Base-by-base conservation (phyloP, 2,888 invertebrate species). In the Stictocephala bisonia region DNA sequence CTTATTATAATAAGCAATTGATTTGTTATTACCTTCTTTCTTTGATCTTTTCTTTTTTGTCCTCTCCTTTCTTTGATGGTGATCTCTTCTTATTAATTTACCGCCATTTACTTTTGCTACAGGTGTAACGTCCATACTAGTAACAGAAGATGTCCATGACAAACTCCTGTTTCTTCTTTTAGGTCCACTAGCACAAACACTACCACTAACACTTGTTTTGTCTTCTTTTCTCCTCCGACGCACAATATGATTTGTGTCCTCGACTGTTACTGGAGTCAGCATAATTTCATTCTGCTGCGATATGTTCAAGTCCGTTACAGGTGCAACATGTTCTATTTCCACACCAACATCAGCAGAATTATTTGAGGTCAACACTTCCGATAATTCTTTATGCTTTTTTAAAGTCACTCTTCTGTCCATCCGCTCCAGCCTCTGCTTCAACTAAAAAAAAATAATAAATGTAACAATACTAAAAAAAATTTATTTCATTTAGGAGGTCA, bases 351-450 rank as follows among this genome's bases (percentile, higher is more conserved):
- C 56, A 9, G 26, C 56, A 11, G 56, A 11, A 18, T 6, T 40
- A 64, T 44, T n/a, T 3, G 44, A 60, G 31, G 60, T 60, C 22
- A 44, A 44, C 18, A 56, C 27, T 48, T 69, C 74, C 15, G 74
- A 66, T 27, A 29, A 22, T 56, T 74, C 77, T 58, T 67, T 74
- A 40, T 73, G 77, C 71, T 86, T 85, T 73, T 86, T 86, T 66
- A 85, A 82, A 50, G 83, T 84, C 18, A 87, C 85, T 78, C 90
- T 86, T 79, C 89, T 87, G 82, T 91, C 91, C 87, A 90, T 88
- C 77, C 90, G 89, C 81, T 88, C 89, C 82, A 92, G 83, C 74
- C 89, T 89, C 77, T 87, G 85, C 82, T 89, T 89, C 74, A 91
- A 85, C 91, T 91, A 85, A 7, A 87, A 87, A 72, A 79, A 53